Conservation (phyloP, 1,140 invertebrate species). For the Potamilus streckersoni region DNA sequence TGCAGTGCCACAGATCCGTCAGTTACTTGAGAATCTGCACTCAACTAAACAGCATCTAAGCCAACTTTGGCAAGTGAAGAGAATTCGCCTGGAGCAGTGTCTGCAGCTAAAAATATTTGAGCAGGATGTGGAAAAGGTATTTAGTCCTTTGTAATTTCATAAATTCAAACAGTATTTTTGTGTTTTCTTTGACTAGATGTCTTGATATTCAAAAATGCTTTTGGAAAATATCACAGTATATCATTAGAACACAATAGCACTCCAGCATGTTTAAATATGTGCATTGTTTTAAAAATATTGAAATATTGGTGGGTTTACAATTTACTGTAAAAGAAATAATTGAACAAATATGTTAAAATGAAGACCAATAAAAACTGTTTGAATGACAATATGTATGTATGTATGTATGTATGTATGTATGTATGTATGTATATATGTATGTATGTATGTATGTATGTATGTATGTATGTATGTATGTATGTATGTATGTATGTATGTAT, state of each 20-base stretch:
- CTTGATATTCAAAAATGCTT: not conserved
- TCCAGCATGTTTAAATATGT: not conserved
- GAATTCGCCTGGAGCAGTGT: slow-evolving; percentile 84
- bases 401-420: no score
- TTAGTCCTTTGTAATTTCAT: not conserved
- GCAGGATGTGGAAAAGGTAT: slow-evolving; percentile 94
- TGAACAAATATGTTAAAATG: no score
- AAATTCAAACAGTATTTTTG: not conserved
- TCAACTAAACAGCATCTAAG: slow-evolving; percentile 89
- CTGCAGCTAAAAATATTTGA: slow-evolving; percentile 95
- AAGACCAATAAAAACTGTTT: no score
- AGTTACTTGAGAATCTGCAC: slow-evolving; percentile 83
- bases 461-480: no score
- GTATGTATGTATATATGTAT: no score
- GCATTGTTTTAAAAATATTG: not conserved
- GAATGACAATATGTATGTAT: no score
- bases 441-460: no score
- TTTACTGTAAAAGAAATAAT: not conserved
- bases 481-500: no score
- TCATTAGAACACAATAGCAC: not conserved
- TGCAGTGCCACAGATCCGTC: slow-evolving; percentile 67
- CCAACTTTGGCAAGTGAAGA: slow-evolving; percentile 86
- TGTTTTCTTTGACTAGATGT: not conserved
- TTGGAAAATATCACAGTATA: not conserved
- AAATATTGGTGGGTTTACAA: not conserved